Evolutionary conservation across 30 jellyfish, hydroid and myxozoan species (phyloP), one percentile per base, ranked within the genome.

Genomic region (Aurelia aurita complex sp. Pacific): DNA sequence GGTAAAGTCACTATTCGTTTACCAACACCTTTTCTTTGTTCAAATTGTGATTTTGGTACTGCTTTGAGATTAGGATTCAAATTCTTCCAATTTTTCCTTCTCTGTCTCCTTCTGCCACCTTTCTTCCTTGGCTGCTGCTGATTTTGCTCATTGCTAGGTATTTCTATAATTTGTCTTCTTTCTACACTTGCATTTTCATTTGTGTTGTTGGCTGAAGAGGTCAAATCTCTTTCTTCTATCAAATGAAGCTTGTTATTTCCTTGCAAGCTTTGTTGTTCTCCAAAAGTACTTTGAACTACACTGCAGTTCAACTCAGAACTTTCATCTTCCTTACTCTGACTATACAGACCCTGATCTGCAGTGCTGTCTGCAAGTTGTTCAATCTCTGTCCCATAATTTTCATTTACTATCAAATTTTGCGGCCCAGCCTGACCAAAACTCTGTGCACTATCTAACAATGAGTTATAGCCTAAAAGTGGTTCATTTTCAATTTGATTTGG

Each of bases 401-500:
- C 57, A 46, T 46, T 46, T 9, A 46, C 2, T 14, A 46, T 9
- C 1, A 46, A 46, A 46, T 46, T 46, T 6, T 46, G 57, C 57
- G 57, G 57, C 57, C 57, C 57, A 46, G 57, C 57, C 57, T 46
- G 57, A 46, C 57, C 57, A 46, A 46, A 46, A 9, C 8, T 5
- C 57, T 46, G 57, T 46, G 14, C 57, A 46, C 2, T 46, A 7
- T 46, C 57, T 46, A 46, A 16, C 6, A 46, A 0, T 6, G 57
- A 46, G 70, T 61, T 61, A 5, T 61, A 5, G 36, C 1, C 70
- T 16, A 38, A 68, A 23, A 68, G 3, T 16, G 19, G 23, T 6
- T 68, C 78, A 68, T 68, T 29, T 17, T 52, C 72, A 38, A 74
- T 50, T 13, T 34, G 53, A 71, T 81, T 81, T 23, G 83, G 91